Base-by-base conservation (phyloP, 2,113 vertebrate species). In the Cyprinodon tularosa region DNA sequence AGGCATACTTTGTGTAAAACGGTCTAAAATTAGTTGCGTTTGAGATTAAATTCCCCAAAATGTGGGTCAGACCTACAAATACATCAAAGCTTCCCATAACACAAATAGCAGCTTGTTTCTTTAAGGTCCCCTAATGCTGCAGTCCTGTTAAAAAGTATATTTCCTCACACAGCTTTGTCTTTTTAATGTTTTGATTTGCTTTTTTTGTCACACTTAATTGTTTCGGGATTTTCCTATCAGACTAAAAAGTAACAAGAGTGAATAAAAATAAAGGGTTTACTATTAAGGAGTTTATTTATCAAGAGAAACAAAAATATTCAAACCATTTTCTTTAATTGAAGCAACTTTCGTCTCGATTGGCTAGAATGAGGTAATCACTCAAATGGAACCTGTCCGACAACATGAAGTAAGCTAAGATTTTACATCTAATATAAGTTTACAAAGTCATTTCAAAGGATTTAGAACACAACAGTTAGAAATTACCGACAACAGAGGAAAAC, bases 61-160 rank as follows among this genome's bases (percentile, higher is more conserved):
- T 80, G 62, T 44, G 72, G 80, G 79, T 76, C 77, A 74, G 62
- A 62, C 73, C 66, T 68, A 70, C 68, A 70, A 85, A 82, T 40
- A 38, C 29, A 66, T 77, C 64, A 66, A 57, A 74, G 66, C 50
- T 76, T 86, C 71, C 61, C 74, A 62, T 50, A 65, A 81, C 68
- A 81, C 57, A 86, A 86, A 84, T 64, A 74, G 68, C 84, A 17
- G 40, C n/a, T 36, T 71, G 61, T 59, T 75, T 42, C 42, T 5
- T 20, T 66, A 42, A 65, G 84, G 20, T 60, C 37, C 20, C 45
- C 15, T 62, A 71, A 78, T 45, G 65, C 75, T 80, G 50, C 50
- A 57, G 20, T 0, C 2, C 17, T 57, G 50, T 57, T 15, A 57
- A n/a, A 57, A 20, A n/a, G 47, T 57, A n/a, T 57, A 11, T 10